A percentile compares a stretch with the other conserved stretches of the same genome.
Evolutionary conservation across 2,113 vertebrate species (phyloP).

Genomic region (Fregata magnificens): DNA sequence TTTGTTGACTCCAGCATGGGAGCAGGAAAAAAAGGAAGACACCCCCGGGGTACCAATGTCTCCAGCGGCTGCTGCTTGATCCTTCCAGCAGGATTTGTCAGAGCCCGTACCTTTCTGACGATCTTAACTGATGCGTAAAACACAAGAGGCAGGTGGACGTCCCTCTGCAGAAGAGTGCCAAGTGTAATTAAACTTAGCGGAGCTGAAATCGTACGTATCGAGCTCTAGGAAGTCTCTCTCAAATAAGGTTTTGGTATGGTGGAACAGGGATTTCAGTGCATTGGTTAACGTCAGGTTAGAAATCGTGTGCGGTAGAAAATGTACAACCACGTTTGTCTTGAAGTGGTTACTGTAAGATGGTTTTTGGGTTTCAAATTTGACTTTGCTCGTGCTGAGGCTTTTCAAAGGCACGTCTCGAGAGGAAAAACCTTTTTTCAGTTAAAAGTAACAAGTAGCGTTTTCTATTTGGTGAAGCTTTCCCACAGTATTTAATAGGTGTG

Average conservation of each 20-base stretch:
- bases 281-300: not conserved
- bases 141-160: not conserved
- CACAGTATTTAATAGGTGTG: rapidly evolving
- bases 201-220: rapidly evolving
- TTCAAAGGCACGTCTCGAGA: not conserved
- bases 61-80: not conserved
- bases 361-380: not conserved
- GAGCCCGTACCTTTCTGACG: not conserved
- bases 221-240: not conserved
- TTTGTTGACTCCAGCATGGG: not conserved
- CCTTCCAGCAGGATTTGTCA: not conserved
- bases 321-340: not conserved
- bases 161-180: not conserved
- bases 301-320: rapidly evolving
- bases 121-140: not conserved
- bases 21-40: not conserved
- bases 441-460: rapidly evolving
- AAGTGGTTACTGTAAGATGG: not conserved
- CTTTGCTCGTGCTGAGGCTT: not conserved
- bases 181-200: not conserved
- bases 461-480: not conserved
- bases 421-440: not conserved
- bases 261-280: not conserved
- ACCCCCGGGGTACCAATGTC: rapidly evolving
- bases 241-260: not conserved